Conservation (phyloP, 2,113 vertebrate genomes). For the Chinchilla lanigera region DNA sequence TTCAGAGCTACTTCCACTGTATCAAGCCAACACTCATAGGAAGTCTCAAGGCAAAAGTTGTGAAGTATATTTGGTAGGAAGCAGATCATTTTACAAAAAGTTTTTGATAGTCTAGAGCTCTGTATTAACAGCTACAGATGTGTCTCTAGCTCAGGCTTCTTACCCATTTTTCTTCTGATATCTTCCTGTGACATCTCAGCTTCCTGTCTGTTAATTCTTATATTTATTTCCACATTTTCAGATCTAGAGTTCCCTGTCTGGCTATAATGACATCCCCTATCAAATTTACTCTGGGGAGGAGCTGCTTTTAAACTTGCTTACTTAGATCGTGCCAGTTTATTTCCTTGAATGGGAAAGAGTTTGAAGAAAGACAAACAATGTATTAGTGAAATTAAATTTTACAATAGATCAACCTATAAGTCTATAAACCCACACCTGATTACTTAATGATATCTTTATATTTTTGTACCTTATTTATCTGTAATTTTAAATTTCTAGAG, state of each 20-base stretch:
- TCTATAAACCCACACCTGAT: not conserved
- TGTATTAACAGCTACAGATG: not conserved
- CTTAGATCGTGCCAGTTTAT: not conserved
- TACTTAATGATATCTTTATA: not conserved
- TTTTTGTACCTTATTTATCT: not conserved
- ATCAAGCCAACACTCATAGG: not conserved
- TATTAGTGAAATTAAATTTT: not conserved
- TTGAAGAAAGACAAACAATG: constrained; percentile 44
- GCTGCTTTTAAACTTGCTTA: not conserved
- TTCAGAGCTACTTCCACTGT: not conserved
- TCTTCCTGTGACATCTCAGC: not conserved
- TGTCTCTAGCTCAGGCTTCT: not conserved
- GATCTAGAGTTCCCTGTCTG: not conserved
- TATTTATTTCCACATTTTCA: not conserved
- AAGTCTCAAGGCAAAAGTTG: not conserved
- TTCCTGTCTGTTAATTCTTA: not conserved
- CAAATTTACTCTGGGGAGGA: not conserved
- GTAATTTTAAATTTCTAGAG: constrained; percentile 56
- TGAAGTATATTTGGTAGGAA: not conserved
- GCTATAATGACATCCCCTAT: not conserved
- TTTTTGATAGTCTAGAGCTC: not conserved
- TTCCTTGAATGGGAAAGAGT: not conserved
- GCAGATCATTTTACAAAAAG: not conserved
- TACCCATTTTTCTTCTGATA: not conserved
- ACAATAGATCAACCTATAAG: constrained; percentile 10